Evolutionary conservation across 2,888 invertebrate genomes (phyloP), one percentile per base, ranked within the genome.

Genomic region (Merodon equestris): DNA sequence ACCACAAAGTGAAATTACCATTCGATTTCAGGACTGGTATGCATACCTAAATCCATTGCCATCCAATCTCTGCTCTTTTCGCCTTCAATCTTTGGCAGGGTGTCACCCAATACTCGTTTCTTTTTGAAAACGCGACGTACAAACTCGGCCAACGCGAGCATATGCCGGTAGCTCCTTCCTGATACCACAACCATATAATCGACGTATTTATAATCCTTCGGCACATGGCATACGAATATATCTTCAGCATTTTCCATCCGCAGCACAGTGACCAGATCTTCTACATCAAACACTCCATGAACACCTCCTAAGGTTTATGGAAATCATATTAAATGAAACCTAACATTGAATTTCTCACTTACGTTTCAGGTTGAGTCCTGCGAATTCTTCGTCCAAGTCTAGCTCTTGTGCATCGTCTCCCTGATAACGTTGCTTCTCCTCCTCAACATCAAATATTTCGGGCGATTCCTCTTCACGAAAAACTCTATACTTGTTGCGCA

Each of bases 251-350:
- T 96, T 87, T 97, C 96, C 84, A 92, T 91, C 82, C 91, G 90
- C 27, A 98, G 88, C 18, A 96, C 89, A 14, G 93, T 91, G 0
- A 97, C 93, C 53, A 98, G 88, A 82, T 97, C 96, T 86, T 96
- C 94, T 48, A 97, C 91, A 84, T 98, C 97, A 89, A 93, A 97
- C 0, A 97, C 97, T 34, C 97, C 97, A 82, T 88, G 91, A 74
- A 90, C 84, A 12, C 97, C 98, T 86, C 95, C 97, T 97, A 44
- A 17, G 71, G 77, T 40, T 18, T 19, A 18, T 3, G 42, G 13
- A 17, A 3, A 9, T 27, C 7, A 7, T 7, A 27, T 27, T 27
- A 27, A 27, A 27, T 7, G 27, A 7, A 2, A 4, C 7, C 27
- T 27, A 7, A 7, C 27, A n/a, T 40, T 40, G 40, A n/a, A n/a